A percentile compares a stretch with the other conserved stretches of the same genome.
Conservation (phyloP, 2,113 vertebrate genomes). For the Lanius collurio region DNA sequence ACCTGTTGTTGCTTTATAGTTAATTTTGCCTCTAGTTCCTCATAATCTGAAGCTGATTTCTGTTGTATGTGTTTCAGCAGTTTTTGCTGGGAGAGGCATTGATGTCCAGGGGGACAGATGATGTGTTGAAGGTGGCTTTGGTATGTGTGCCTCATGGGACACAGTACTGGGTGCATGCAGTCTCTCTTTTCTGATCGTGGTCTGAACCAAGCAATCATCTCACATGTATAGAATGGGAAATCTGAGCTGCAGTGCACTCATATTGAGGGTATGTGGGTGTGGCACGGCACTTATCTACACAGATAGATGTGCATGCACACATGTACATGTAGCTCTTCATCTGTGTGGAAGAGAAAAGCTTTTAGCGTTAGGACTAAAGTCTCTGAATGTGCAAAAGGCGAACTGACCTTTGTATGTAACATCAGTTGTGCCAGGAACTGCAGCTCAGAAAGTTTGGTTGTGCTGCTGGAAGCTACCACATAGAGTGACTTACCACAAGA, state of each 20-base stretch:
- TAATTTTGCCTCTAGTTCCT: neutral
- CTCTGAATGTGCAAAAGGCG: accelerated
- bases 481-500: neutral
- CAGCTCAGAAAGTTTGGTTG: neutral
- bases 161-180: neutral
- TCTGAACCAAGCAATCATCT: neutral
- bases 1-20: neutral
- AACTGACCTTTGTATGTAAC: neutral
- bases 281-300: neutral
- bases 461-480: neutral
- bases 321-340: accelerated
- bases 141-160: accelerated
- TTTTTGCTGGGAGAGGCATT: neutral
- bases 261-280: neutral
- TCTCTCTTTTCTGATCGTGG: neutral
- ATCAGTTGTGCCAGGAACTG: neutral
- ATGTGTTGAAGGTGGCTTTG: neutral
- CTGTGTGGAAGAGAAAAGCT: neutral
- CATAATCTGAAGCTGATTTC: neutral
- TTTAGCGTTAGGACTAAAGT: neutral
- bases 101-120: neutral
- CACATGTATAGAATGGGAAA: neutral
- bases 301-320: neutral
- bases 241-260: neutral
- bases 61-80: neutral